These are phyloP conservation scores for Odontamblyopus lacepedii DNA, from an alignment of 2,797 vertebrate species.

Conservation along the genomic window DNA sequence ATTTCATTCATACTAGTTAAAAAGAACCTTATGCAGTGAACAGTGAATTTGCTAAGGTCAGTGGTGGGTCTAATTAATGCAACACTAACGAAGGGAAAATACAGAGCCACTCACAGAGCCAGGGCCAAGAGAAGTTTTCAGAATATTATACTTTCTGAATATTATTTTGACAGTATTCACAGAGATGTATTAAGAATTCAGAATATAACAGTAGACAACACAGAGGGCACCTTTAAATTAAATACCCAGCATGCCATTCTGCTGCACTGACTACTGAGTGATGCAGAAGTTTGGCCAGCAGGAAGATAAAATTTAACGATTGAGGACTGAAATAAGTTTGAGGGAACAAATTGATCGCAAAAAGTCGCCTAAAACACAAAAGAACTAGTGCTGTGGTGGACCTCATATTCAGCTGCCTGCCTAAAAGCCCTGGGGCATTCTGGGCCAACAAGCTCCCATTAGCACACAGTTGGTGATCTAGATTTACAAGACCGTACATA, in stretches of 20 bases:
- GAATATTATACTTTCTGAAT: neutral
- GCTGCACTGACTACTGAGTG: constrained; percentile 25
- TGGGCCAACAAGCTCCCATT: constrained; percentile 54
- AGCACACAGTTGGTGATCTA: constrained; percentile 78
- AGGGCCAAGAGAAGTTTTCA: neutral
- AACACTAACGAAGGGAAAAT: neutral
- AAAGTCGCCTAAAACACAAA: constrained; percentile 2
- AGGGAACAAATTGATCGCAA: constrained; percentile 28
- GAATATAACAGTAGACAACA: constrained; percentile 8
- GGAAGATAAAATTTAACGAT: constrained; percentile 34
- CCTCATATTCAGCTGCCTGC: constrained; percentile 15
- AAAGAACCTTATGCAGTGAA: neutral
- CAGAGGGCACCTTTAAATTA: constrained; percentile 14
- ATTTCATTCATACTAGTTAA: neutral
- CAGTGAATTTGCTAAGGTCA: neutral
- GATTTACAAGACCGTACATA: constrained; percentile 71
- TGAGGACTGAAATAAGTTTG: constrained; percentile 27
- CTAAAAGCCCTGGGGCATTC: constrained; percentile 41
- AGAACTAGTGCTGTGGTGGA: constrained; percentile 29
- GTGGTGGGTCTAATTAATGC: constrained; percentile 4
- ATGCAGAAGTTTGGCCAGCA: constrained; percentile 33
- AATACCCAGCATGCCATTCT: constrained; percentile 7
- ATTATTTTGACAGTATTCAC: constrained; percentile 22
- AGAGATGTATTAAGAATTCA: constrained; percentile 12
- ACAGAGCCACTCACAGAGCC: neutral